Evolutionary conservation across 2,888 invertebrate genomes (phyloP).

Genomic region (Ochropleura plecta): DNA sequence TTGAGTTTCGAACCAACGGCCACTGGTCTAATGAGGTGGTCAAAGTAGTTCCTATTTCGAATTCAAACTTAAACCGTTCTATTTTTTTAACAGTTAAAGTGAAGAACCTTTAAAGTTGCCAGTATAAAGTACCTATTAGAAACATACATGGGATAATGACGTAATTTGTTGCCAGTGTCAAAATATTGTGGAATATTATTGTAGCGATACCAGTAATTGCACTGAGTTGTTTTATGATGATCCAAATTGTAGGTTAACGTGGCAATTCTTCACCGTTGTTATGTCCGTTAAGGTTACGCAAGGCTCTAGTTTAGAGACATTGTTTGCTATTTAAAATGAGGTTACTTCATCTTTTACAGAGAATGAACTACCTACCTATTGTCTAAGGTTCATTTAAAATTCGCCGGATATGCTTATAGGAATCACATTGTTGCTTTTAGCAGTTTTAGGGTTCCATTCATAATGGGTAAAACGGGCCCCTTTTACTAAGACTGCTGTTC

Average conservation of each 20-base stretch:
- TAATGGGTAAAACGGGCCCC: too few relatives aligned
- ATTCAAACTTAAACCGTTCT: slow-evolving; percentile 26
- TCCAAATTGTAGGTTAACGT: slow-evolving; percentile 46
- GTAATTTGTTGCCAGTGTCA: slow-evolving; percentile 51
- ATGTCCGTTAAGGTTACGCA: slow-evolving; percentile 27
- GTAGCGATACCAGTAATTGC: slow-evolving; percentile 38
- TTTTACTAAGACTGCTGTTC: too few relatives aligned
- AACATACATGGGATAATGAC: slow-evolving; percentile 24
- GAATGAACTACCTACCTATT: not conserved
- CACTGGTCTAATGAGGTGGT: slow-evolving; percentile 36
- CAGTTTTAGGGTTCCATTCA: too few relatives aligned
- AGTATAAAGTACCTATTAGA: slow-evolving; percentile 8
- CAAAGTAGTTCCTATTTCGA: slow-evolving; percentile 37
- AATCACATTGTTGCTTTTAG: not conserved
- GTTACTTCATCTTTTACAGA: slow-evolving; percentile 7
- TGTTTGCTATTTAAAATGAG: slow-evolving; percentile 33
- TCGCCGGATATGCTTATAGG: not conserved
- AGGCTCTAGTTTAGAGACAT: slow-evolving; percentile 25
- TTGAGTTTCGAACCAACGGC: slow-evolving; percentile 1
- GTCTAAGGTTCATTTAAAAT: not conserved
- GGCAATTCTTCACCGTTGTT: slow-evolving; percentile 22
- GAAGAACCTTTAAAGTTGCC: slow-evolving; percentile 3
- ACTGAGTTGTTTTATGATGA: slow-evolving; percentile 34
- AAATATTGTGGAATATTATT: slow-evolving; percentile 48
- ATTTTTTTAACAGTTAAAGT: slow-evolving; percentile 7